Conservation (phyloP, 2,888 invertebrate genomes). For the Congeria kusceri region DNA sequence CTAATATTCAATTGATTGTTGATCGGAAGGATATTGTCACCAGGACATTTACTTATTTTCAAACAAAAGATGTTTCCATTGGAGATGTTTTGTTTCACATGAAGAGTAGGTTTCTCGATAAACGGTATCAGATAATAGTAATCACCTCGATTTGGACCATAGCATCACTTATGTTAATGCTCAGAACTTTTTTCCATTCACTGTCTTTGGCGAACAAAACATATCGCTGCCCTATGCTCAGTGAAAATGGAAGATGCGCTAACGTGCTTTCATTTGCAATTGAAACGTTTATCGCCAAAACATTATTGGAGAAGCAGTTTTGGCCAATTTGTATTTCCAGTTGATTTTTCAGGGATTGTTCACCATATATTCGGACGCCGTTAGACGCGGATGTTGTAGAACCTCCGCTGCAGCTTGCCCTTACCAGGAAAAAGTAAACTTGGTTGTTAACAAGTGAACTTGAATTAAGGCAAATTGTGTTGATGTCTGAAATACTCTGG, state of each 20-base stretch:
- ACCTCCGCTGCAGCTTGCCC: slow-evolving; percentile 45
- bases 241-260: not conserved
- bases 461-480: slow-evolving; percentile 16
- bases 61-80: no score
- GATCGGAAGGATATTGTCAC: no score
- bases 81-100: no score
- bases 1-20: no score
- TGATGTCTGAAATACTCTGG: not conserved
- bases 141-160: no score
- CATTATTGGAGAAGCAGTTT: not conserved
- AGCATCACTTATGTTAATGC: no score
- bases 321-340: not conserved
- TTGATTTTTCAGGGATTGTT: not conserved
- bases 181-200: not conserved
- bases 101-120: no score
- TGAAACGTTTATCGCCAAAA: not conserved
- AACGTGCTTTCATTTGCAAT: not conserved
- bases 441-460: not conserved
- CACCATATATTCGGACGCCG: slow-evolving; percentile 28
- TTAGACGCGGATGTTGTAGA: slow-evolving; percentile 37
- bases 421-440: slow-evolving; percentile 25
- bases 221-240: not conserved
- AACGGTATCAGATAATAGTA: no score
- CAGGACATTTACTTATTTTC: no score
- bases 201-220: not conserved